phyloP scores from a whole-genome alignment of 1,140 invertebrate genomes.

The Drosophila neocordata region DNA sequence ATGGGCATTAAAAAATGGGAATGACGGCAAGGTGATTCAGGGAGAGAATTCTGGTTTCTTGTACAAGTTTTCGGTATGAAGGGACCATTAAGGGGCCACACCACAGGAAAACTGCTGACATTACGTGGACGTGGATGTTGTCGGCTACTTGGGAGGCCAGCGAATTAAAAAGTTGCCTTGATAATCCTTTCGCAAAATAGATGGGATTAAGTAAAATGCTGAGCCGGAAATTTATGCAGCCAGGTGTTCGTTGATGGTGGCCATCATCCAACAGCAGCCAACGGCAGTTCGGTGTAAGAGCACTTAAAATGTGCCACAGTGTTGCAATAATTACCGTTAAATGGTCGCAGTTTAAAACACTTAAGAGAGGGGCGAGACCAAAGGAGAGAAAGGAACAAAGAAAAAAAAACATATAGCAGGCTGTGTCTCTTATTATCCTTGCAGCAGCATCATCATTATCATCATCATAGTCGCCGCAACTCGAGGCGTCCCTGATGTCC shows the following conservation, averaged over 20 bases:
- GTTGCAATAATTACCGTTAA: conserved; percentile 80
- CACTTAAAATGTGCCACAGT: conserved; percentile 81
- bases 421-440: conserved; percentile 69
- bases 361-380: conserved; percentile 36
- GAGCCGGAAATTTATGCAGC: conserved; percentile 74
- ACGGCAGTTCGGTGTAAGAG: conserved; percentile 26
- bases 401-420: conserved; percentile 40
- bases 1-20: conserved; percentile 61
- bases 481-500: conserved; percentile 25
- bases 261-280: conserved; percentile 34
- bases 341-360: conserved; percentile 77
- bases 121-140: conserved; percentile 44
- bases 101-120: conserved; percentile 76
- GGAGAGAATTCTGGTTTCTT: too few species aligned
- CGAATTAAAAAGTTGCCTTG: conserved; percentile 80
- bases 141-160: conserved; percentile 33
- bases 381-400: conserved; percentile 1
- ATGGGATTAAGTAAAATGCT: conserved; percentile 78
- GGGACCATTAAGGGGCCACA: conserved; percentile 70
- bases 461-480: conserved; percentile 2
- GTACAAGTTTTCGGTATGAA: not conserved
- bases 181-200: conserved; percentile 81
- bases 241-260: conserved; percentile 52
- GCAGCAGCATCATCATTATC: conserved; percentile 33
- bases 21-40: conserved; percentile 13